phyloP scores from a whole-genome alignment of 2,113 vertebrate genomes.

The Otocyon megalotis region DNA sequence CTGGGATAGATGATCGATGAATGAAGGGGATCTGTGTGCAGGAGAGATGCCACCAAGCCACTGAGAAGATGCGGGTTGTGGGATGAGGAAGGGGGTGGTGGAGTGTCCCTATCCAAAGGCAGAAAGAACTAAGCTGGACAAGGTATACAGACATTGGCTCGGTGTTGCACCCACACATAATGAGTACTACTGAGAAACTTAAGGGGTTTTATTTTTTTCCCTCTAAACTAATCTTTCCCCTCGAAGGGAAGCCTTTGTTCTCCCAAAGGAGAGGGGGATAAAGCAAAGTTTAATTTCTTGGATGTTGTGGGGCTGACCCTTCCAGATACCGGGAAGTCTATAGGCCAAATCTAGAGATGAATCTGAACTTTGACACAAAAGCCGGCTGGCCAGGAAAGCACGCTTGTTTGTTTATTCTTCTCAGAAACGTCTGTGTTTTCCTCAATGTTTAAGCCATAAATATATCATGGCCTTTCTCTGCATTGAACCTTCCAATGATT shows the following conservation, averaged over 20 bases:
- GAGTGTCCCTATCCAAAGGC: background rate
- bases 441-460: background rate
- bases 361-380: background rate
- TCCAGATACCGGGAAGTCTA: background rate
- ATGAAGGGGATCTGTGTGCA: background rate
- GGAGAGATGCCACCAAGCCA: background rate
- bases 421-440: background rate
- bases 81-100: accelerated
- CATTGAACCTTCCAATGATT: background rate
- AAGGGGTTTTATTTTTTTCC: background rate
- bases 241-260: background rate
- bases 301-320: background rate
- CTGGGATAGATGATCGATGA: background rate
- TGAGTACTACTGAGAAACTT: background rate
- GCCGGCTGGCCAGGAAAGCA: background rate
- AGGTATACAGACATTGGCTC: background rate
- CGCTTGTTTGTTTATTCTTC: background rate
- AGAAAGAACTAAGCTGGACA: background rate
- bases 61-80: background rate
- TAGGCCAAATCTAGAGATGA: background rate
- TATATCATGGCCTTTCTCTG: no score
- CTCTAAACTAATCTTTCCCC: background rate
- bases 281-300: background rate
- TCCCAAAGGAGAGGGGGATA: no score
- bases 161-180: background rate